Conservation (phyloP, 2,797 vertebrate genomes). For the Microctenopoma stevenorrisi region DNA sequence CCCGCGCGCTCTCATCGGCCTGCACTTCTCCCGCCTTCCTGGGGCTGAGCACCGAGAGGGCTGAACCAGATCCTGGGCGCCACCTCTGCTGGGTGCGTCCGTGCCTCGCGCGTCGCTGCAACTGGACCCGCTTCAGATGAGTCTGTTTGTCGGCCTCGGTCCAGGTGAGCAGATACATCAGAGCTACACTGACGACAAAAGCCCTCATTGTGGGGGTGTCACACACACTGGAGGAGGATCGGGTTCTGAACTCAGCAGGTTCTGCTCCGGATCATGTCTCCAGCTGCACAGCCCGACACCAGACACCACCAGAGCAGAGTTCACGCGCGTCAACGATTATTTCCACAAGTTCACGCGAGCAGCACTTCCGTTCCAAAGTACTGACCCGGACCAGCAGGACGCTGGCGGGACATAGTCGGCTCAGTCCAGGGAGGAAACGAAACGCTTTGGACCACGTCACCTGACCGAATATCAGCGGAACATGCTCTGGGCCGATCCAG, state of each 20-base stretch:
- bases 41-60: slow-evolving; percentile 61
- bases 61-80: slow-evolving; percentile 55
- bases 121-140: slow-evolving; percentile 61
- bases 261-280: neutral
- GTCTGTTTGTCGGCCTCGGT: slow-evolving; percentile 77
- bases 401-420: no score
- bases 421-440: no score
- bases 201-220: slow-evolving; percentile 81
- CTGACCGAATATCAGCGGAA: no score
- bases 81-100: slow-evolving; percentile 55
- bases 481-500: no score
- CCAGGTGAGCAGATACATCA: slow-evolving; percentile 84
- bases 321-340: slow-evolving; percentile 33
- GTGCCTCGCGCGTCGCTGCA: slow-evolving; percentile 56
- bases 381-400: slow-evolving; percentile 9
- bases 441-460: no score
- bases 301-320: neutral
- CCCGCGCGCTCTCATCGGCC: slow-evolving; percentile 57
- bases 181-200: slow-evolving; percentile 75
- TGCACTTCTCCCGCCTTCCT: slow-evolving; percentile 62
- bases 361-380: slow-evolving; percentile 26
- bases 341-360: slow-evolving; percentile 51
- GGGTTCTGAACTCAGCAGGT: neutral
- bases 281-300: no score
- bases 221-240: slow-evolving; percentile 19